These are phyloP conservation scores for Hermaeophaga mercurialis DNA, from an alignment of 2,888 invertebrate species.

Conservation along the genomic window DNA sequence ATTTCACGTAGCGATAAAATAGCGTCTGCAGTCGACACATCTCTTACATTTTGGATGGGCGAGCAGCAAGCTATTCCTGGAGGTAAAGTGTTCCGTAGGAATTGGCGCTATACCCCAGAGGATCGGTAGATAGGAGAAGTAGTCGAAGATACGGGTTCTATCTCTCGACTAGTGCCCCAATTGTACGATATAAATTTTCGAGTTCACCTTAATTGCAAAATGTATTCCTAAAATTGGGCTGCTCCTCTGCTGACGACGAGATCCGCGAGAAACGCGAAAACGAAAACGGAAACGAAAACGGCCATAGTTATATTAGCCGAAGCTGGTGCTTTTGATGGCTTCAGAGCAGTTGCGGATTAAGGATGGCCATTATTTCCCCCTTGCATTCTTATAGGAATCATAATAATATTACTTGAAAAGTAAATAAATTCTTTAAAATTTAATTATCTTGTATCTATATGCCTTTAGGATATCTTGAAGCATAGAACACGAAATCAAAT, in stretches of 20 bases:
- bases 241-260: constrained; percentile 32
- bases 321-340: constrained; percentile 26
- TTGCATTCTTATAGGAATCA: too few species aligned
- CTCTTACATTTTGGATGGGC: constrained; percentile 26
- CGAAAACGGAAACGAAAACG: too few species aligned
- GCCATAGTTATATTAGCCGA: constrained; percentile 41
- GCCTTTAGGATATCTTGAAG: too few species aligned
- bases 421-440: too few species aligned
- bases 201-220: constrained; percentile 50
- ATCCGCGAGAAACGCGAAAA: not conserved
- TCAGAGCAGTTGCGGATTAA: not conserved
- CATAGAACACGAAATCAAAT: too few species aligned
- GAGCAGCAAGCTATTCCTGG: constrained; percentile 22
- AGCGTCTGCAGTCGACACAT: constrained; percentile 16
- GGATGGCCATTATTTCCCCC: too few species aligned
- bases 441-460: too few species aligned
- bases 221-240: constrained; percentile 48
- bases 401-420: too few species aligned
- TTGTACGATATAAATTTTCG: constrained; percentile 48
- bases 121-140: constrained; percentile 16
- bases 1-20: constrained; percentile 23
- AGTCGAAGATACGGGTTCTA: constrained; percentile 17
- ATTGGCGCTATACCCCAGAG: constrained; percentile 21
- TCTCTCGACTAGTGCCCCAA: constrained; percentile 39
- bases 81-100: constrained; percentile 27